Base-by-base conservation (phyloP, 1,140 invertebrate genomes). In the Proctacanthus coquilletti region DNA sequence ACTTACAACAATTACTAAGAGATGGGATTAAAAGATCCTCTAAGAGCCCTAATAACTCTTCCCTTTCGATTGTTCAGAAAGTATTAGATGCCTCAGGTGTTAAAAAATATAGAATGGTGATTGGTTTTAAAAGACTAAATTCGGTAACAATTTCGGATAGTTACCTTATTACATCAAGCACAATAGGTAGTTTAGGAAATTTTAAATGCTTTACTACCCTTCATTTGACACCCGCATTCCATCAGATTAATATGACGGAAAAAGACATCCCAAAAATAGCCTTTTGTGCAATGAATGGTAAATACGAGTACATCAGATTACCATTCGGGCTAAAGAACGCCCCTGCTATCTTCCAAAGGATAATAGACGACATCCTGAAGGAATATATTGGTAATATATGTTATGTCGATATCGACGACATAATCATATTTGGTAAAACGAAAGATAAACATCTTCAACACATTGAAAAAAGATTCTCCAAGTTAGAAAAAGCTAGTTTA, bases 81-180 rank as follows among this genome's bases (percentile, higher is more conserved):
- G 44, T 44, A 33, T 32, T 20, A 23, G 49, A 52, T 36, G 31
- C 47, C 17, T 3, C 10, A 14, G 38, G 33, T 15, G 33, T 42
- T 27, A 30, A 20, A 13, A 42, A 36, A 41, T 44, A 40, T 36
- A 38, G 58, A 32, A 27, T 63, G 9, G 51, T 58, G 9, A 45
- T 61, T 6, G 61, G 58, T 42, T 64, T 47, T 34, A 52, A 36
- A 23, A 55, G 54, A 42, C 29, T 63, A 21, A 64, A 65, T 45
- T 47, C 55, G 25, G 43, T 47, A 13, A 59, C 54, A 10, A 45
- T 57, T 23, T 48, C 45, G 13, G 66, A 72, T 46, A 44, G 42
- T 23, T 73, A 60, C 45, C 69, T 70, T 10, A 39, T 72, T 13
- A 63, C 63, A 4, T 52, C 56, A 14, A 51, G 63, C 10, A 52